Percentiles rank a stretch among this genome's conserved stretches.
These are phyloP conservation scores for Hoplostethus mediterraneus DNA, from an alignment of 2,797 vertebrate genomes.

Conservation along the genomic window DNA sequence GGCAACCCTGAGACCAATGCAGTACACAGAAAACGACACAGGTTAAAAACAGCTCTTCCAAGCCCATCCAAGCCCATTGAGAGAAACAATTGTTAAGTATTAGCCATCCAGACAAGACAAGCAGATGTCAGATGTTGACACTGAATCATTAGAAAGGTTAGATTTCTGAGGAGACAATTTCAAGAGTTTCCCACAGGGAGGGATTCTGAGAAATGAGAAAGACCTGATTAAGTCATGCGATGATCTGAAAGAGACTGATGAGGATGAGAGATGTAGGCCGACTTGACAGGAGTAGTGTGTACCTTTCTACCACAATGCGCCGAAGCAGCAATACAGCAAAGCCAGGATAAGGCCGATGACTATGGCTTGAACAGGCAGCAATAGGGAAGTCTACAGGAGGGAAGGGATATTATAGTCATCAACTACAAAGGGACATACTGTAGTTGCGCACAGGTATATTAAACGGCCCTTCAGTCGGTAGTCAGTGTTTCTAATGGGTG, in stretches of 20 bases:
- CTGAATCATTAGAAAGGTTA: slow-evolving; percentile 74
- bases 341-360: slow-evolving; percentile 99
- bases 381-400: slow-evolving; percentile 97
- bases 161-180: slow-evolving; percentile 37
- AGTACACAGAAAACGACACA: slow-evolving; percentile 38
- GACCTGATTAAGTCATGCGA: slow-evolving; percentile 74
- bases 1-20: slow-evolving; percentile 49
- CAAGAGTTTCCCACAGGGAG: slow-evolving; percentile 32
- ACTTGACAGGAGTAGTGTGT: slow-evolving; percentile 91
- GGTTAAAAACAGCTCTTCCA: slow-evolving; percentile 54
- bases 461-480: slow-evolving; percentile 55
- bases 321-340: slow-evolving; percentile 99
- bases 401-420: slow-evolving; percentile 98
- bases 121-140: slow-evolving; percentile 83
- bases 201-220: slow-evolving; percentile 60
- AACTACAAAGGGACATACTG: slow-evolving; percentile 79
- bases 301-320: slow-evolving; percentile 99
- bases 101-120: slow-evolving; percentile 83
- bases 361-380: slow-evolving; percentile 99
- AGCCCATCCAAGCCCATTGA: slow-evolving; percentile 58
- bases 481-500: slow-evolving; percentile 48
- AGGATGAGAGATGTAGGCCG: slow-evolving; percentile 69
- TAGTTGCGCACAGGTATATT: slow-evolving; percentile 65
- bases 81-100: slow-evolving; percentile 64
- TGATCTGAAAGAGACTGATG: slow-evolving; percentile 65